A percentile compares a stretch with the other conserved stretches of the same genome.
Evolutionary conservation across 2,888 invertebrate genomes (phyloP).

Genomic region (Mesorhabditis spiculigera): DNA sequence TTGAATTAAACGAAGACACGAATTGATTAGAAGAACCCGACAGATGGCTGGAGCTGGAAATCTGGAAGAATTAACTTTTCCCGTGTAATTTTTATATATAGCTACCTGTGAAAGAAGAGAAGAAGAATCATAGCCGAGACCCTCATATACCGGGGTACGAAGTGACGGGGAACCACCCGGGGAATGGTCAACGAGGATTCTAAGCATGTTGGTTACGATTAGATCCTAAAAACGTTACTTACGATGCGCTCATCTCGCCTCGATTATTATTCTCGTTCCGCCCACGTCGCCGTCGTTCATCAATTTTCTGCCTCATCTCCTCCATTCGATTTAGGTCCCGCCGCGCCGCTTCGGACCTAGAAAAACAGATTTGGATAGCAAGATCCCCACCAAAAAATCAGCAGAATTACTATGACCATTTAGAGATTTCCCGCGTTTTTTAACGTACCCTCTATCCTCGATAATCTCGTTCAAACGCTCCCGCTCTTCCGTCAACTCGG

Average conservation of each 20-base stretch:
- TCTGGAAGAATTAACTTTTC: not conserved
- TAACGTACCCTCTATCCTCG: constrained; percentile 8
- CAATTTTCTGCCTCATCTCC: constrained; percentile 48
- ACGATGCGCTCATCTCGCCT: not conserved
- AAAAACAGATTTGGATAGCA: constrained; percentile 17
- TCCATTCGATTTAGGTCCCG: constrained; percentile 40
- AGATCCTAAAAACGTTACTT: not conserved
- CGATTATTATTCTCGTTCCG: not conserved
- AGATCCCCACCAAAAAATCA: constrained; percentile 10
- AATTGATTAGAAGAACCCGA: constrained; percentile 1
- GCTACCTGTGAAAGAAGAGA: not conserved
- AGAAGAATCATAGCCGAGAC: not conserved
- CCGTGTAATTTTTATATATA: not conserved
- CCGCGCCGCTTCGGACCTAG: constrained; percentile 22
- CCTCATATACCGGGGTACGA: not conserved
- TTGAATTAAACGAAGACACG: not conserved
- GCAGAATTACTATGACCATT: not conserved
- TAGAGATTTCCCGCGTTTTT: not conserved
- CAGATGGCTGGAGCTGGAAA: not conserved
- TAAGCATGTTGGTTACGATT: not conserved
- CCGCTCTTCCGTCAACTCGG: constrained; percentile 21
- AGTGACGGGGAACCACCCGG: not conserved
- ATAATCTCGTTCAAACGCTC: constrained; percentile 17
- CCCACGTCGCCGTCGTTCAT: constrained; percentile 34
- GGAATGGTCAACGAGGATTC: not conserved